Percentiles rank a stretch among this genome's conserved stretches.
Evolutionary conservation across 2,113 vertebrate species (phyloP).

Genomic region (Chionomys nivalis): DNA sequence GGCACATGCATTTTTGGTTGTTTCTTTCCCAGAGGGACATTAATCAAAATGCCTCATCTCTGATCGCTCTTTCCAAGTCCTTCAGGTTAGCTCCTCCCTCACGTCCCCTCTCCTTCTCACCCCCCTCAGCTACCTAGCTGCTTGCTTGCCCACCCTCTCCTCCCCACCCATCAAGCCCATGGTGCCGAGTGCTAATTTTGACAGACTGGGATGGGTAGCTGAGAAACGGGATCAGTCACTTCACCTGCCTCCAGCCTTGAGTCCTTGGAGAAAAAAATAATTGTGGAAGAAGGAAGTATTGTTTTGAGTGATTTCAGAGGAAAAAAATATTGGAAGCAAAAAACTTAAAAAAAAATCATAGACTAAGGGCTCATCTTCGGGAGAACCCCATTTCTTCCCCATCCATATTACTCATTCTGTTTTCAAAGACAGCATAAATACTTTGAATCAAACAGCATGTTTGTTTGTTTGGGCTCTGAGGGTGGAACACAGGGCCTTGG

Average conservation of each 20-base stretch:
- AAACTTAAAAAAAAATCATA: background rate
- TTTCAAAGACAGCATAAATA: background rate
- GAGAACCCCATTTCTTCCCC: background rate
- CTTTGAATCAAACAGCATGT: background rate
- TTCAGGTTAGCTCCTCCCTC: background rate
- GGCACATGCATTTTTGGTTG: background rate
- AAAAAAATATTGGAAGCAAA: background rate
- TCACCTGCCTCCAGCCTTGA: background rate
- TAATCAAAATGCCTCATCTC: background rate
- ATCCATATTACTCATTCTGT: background rate
- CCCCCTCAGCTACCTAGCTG: background rate
- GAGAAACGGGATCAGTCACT: background rate
- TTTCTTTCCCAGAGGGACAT: slow-evolving; percentile 38
- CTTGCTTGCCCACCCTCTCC: accelerated
- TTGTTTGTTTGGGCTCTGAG: background rate
- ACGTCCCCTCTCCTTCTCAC: background rate
- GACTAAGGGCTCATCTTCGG: accelerated
- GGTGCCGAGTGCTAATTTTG: background rate
- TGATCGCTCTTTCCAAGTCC: background rate
- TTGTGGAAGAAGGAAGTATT: background rate
- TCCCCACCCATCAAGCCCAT: no score
- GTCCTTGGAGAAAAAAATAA: background rate
- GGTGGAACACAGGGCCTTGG: background rate
- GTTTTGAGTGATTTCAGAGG: background rate
- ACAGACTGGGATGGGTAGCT: background rate